These are phyloP conservation scores for Notolabrus celidotus DNA, from an alignment of 2,797 vertebrate species.

Conservation along the genomic window DNA sequence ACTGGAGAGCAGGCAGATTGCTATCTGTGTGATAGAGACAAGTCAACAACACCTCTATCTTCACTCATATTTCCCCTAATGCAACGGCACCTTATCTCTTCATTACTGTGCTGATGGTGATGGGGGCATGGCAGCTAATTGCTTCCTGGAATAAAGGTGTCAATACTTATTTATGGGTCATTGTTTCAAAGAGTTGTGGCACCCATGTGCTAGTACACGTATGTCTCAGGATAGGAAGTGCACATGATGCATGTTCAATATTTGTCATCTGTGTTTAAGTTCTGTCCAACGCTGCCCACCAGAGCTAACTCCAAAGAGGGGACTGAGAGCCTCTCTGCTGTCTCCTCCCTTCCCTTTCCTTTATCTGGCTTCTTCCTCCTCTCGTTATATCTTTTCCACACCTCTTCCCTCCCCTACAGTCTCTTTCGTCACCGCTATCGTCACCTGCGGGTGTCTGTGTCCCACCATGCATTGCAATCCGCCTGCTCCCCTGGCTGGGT, in stretches of 20 bases:
- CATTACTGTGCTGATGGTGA: conserved; percentile 69
- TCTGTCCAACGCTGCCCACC: not conserved
- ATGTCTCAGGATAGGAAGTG: not conserved
- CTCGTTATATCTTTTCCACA: conserved; percentile 53
- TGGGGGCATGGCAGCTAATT: conserved; percentile 67
- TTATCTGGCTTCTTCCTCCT: conserved; percentile 48
- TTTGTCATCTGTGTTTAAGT: too few relatives aligned
- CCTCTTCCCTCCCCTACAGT: conserved; percentile 47
- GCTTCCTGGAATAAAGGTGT: conserved; percentile 41
- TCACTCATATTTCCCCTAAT: conserved; percentile 72
- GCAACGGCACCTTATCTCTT: conserved; percentile 72
- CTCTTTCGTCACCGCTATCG: conserved; percentile 72
- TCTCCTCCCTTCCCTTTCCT: conserved; percentile 32
- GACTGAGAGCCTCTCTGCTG: conserved; percentile 27
- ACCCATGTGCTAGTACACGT: not conserved
- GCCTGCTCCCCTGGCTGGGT: conserved; percentile 59
- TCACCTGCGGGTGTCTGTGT: conserved; percentile 73
- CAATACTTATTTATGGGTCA: not conserved
- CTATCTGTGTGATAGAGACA: conserved; percentile 73
- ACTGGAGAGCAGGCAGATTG: conserved; percentile 72
- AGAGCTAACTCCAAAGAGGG: conserved; percentile 36
- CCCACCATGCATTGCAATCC: conserved; percentile 77
- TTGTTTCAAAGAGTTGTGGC: not conserved
- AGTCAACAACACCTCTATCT: conserved; percentile 78
- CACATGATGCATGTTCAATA: conserved; percentile 15